Evolutionary conservation across 2,113 vertebrate genomes (phyloP), one percentile per base, ranked within the genome.

Genomic region (Psettodes erumei): DNA sequence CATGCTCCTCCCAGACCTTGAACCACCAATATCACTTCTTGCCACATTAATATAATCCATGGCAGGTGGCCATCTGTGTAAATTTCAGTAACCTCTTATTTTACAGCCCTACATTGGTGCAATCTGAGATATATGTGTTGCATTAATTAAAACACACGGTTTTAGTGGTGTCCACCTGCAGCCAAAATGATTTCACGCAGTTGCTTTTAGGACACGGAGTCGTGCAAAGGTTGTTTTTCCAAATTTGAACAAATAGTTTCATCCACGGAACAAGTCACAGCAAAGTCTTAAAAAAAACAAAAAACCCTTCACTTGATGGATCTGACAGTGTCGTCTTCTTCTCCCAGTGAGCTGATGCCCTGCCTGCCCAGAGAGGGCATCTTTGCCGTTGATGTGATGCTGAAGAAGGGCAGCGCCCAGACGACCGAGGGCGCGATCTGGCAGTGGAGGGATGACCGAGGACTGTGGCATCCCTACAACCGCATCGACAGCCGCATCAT

Each of bases 401-500:
- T 99, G 68, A 99, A 99, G 93, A 99, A 99, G 89, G 98, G 98
- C 88, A 99, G 96, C 35, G 95, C 97, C 1, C 98, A 99, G 93
- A 97, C 96, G 70, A 98, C 97, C 21, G 98, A 99, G 68, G 98
- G 97, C 28, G 97, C 97, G 0, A 97, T 99, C 83, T 99, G 98
- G 98, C 98, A 99, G 42, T 99, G 98, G 98, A 93, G 97, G 68
- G 98, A 99, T 85, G 98, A 99, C 90, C 93, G 98, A 38, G 98
- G 97, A 69, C 95, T 99, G 61, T 99, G 98, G 98, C 98, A 99
- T 91, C 98, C 98, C 3, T 99, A 99, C 90, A 99, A 98, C 92
- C 96, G 98, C 85, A 99, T 99, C 73, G 98, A 99, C 89, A 99
- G 98, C 91, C 96, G 98, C 87, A 99, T 99, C 89, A 99, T 99